Base-by-base conservation (phyloP, 1,140 invertebrate species). In the Sinonovacula constricta region DNA sequence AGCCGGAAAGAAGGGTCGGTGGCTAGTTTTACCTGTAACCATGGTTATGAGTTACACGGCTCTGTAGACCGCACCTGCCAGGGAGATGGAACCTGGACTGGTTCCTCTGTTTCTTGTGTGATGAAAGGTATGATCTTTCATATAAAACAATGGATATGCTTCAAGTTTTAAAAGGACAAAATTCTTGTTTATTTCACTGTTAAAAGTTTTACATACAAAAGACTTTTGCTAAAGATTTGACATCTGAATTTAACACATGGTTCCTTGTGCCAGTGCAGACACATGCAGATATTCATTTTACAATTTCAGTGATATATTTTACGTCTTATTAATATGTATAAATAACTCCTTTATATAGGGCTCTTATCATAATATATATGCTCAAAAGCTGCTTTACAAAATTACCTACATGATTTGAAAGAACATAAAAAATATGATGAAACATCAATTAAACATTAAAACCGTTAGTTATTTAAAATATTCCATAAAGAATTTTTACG, bases 1-100 rank as follows among this genome's bases (percentile, higher is more conserved):
- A 54, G 54, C 1, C 24, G 59, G n/a, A 54, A 62, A 4, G 62
- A 57, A 15, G 62, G 62, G 7, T 28, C 26, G 15, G 28, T 39
- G 0, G 72, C 54, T 18, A 67, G 10, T 10, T 76, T 76, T 34
- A 76, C 63, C 3, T 76, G 72, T 34, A 31, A 76, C 49, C 30
- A 28, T 28, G 53, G 31, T 5, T 76, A 65, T 26, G 51, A 45
- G 33, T 30, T 66, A 22, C 2, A 31, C 7, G 72, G 72, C 24
- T 39, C 49, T 12, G 7, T 49, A 0, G 59, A 28, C 30, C 72
- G 72, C 24, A 24, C 18, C 14, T 76, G 72, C 59, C 62, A 76
- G 28, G 60, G n/a, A 18, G 51, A 66, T 28, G 60, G 45, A n/a
- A n/a, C 5, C 12, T 76, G 72, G 72, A 67, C 3, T 28, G 72